Conservation (phyloP, 1,140 invertebrate species). For the Geopemphigus sp. region DNA sequence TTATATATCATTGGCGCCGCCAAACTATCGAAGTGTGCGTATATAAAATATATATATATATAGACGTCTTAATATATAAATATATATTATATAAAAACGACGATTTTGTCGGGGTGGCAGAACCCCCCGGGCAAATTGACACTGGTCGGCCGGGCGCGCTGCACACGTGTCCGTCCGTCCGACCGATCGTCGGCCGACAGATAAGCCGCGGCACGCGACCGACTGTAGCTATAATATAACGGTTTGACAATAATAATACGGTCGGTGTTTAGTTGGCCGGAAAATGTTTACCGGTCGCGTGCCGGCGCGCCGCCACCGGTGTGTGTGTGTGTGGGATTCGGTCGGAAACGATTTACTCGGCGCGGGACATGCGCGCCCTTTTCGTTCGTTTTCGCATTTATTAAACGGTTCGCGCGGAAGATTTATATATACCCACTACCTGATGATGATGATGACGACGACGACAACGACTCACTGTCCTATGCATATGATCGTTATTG, state of each 20-base stretch:
- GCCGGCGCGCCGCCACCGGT: background rate
- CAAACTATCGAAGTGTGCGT: no score
- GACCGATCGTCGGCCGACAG: conserved; percentile 23
- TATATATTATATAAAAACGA: no score
- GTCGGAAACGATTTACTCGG: conserved; percentile 25
- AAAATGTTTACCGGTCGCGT: conserved; percentile 31
- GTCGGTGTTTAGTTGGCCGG: conserved; percentile 46
- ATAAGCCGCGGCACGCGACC: conserved; percentile 47
- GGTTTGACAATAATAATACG: conserved; percentile 12
- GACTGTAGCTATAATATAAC: no score
- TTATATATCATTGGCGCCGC: no score
- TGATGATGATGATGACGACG: no score
- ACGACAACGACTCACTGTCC: no score
- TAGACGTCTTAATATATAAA: no score
- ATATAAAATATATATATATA: no score
- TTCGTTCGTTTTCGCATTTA: no score
- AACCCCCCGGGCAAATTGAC: conserved; percentile 36
- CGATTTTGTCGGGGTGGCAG: conserved; percentile 1
- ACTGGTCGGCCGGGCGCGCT: background rate
- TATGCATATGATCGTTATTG: no score
- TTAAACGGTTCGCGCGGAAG: background rate
- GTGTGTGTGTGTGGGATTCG: conserved; percentile 32
- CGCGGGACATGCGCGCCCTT: background rate
- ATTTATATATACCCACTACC: no score
- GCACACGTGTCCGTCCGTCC: conserved; percentile 20